A percentile compares a stretch with the other conserved stretches of the same genome.
Conservation (phyloP, 2,113 vertebrate genomes). For the Rhadina sibilatrix region DNA sequence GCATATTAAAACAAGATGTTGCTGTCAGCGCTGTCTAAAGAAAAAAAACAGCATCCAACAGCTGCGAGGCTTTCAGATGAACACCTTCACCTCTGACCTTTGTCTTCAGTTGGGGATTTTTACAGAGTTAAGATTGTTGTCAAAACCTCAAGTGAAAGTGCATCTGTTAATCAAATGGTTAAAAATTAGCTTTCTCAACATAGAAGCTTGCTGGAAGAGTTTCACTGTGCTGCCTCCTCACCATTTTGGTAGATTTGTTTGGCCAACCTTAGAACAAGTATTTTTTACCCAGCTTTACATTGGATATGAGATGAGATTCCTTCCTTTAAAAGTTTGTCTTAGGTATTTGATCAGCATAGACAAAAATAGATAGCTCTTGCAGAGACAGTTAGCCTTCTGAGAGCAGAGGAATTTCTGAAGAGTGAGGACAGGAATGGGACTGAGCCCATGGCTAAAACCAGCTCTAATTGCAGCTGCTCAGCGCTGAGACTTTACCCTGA, state of each 20-base stretch:
- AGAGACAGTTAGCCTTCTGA: not conserved
- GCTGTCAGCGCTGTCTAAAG: not conserved
- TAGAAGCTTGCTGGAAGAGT: not conserved
- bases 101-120: not conserved
- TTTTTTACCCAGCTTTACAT: not conserved
- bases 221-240: not conserved
- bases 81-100: not conserved
- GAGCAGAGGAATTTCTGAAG: not conserved
- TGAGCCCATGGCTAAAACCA: not conserved
- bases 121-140: not conserved
- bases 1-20: not conserved
- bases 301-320: not conserved
- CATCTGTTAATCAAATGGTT: not conserved
- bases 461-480: slow-evolving; percentile 49
- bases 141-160: not conserved
- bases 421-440: not conserved
- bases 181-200: not conserved
- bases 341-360: slow-evolving; percentile 4
- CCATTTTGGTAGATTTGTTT: not conserved
- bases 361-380: slow-evolving; percentile 6
- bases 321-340: slow-evolving; percentile 1
- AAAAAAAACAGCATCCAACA: not conserved
- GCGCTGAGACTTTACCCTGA: not conserved
- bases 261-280: not conserved
- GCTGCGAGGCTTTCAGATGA: not conserved